phyloP scores from a whole-genome alignment of 1,140 invertebrate species.

The Drosophila navojoa region DNA sequence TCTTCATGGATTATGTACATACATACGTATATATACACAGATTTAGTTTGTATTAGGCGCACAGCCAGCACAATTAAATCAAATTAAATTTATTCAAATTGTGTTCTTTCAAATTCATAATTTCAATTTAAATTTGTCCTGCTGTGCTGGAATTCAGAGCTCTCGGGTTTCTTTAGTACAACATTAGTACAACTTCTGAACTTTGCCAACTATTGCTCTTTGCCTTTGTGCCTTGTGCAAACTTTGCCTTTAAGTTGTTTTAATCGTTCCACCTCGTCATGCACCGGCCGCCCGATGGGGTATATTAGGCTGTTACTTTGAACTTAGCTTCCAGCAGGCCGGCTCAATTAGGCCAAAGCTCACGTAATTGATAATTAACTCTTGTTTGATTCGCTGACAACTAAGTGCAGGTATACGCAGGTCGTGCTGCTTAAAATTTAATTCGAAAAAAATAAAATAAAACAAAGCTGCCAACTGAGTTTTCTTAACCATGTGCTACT shows the following conservation, averaged over 20 bases:
- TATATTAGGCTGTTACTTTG: not conserved
- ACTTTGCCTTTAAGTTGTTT: conserved; percentile 19
- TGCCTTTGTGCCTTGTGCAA: conserved; percentile 18
- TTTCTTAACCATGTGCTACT: conserved; percentile 20
- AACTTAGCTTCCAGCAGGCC: not conserved
- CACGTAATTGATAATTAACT: too few relatives aligned
- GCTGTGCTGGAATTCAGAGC: conserved; percentile 2
- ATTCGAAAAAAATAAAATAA: not conserved
- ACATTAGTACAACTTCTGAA: conserved; percentile 3
- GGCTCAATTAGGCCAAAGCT: too few relatives aligned
- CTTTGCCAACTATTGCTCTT: not conserved
- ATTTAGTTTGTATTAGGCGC: too few relatives aligned
- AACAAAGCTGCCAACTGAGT: conserved; percentile 17
- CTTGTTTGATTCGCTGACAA: not conserved
- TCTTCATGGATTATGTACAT: not conserved
- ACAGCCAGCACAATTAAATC: too few relatives aligned
- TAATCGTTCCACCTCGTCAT: not conserved
- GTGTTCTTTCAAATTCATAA: not conserved
- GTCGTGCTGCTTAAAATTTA: not conserved
- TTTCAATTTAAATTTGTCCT: not conserved
- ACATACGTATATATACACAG: too few relatives aligned
- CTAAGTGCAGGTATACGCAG: not conserved
- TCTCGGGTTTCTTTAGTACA: conserved; percentile 19
- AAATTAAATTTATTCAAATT: not conserved
- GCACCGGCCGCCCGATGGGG: not conserved